Conservation (phyloP, 92 coral and sea anemone genomes). For the Phenganax subtilis region DNA sequence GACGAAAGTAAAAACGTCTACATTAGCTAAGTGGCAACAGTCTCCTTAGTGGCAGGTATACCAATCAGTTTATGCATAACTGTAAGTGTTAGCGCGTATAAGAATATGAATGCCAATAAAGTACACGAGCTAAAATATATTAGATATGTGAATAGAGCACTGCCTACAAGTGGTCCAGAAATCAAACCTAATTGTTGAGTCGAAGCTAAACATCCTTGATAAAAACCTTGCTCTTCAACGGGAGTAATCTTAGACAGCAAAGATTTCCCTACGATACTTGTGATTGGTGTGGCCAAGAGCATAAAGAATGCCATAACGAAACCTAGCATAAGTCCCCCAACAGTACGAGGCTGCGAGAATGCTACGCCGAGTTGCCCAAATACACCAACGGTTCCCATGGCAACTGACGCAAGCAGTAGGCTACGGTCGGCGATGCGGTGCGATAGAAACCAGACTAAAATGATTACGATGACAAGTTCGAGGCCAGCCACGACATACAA, state of each 20-base stretch:
- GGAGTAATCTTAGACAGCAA: slow-evolving; percentile 33
- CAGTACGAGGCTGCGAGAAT: slow-evolving; percentile 11
- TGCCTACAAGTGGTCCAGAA: slow-evolving; percentile 34
- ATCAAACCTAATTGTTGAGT: slow-evolving; percentile 38
- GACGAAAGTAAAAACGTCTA: neutral
- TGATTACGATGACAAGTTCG: slow-evolving; percentile 32
- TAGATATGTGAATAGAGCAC: slow-evolving; percentile 27
- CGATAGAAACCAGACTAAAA: slow-evolving; percentile 30
- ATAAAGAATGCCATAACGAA: slow-evolving; percentile 28
- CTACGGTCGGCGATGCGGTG: slow-evolving; percentile 29
- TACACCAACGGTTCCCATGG: slow-evolving; percentile 37
- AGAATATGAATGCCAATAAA: neutral
- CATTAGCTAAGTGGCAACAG: no score
- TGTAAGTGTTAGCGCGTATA: slow-evolving; percentile 9
- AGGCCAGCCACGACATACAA: slow-evolving; percentile 35
- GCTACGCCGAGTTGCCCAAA: slow-evolving; percentile 41
- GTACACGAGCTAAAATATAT: slow-evolving; percentile 22
- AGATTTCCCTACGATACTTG: slow-evolving; percentile 33
- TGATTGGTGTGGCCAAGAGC: slow-evolving; percentile 37
- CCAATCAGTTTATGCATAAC: slow-evolving; percentile 24
- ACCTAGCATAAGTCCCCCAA: slow-evolving; percentile 10
- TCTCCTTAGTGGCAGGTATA: neutral
- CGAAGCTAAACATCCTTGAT: slow-evolving; percentile 30
- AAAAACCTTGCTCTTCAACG: slow-evolving; percentile 31
- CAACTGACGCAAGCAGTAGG: slow-evolving; percentile 36